A percentile compares a stretch with the other conserved stretches of the same genome.
phyloP scores from a whole-genome alignment of 2,797 vertebrate species.

The Pseudomugil tenellus region DNA sequence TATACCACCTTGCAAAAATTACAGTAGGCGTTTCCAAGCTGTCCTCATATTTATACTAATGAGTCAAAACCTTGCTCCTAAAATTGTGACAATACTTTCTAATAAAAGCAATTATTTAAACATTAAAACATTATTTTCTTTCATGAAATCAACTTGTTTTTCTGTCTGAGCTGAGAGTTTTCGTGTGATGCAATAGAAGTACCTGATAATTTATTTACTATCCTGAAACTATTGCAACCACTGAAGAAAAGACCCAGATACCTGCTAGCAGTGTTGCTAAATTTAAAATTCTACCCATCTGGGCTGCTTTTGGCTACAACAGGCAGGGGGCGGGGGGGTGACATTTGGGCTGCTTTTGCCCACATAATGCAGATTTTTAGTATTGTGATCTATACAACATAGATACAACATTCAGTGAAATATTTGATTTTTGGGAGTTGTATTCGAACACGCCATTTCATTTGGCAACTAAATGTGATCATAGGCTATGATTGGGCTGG shows the following conservation, averaged over 20 bases:
- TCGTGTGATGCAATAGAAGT: slow-evolving; percentile 4
- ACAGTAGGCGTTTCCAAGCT: not conserved
- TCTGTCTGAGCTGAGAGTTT: not conserved
- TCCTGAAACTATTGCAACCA: slow-evolving; percentile 7
- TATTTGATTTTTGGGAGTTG: too few relatives aligned
- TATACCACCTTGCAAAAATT: slow-evolving; percentile 13
- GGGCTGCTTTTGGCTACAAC: too few relatives aligned
- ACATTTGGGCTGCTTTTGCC: too few relatives aligned
- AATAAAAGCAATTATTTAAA: not conserved
- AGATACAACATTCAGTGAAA: too few relatives aligned
- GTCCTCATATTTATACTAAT: not conserved
- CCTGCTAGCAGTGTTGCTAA: not conserved
- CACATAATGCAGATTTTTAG: too few relatives aligned
- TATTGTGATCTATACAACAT: too few relatives aligned
- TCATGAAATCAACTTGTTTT: not conserved
- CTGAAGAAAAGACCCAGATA: slow-evolving; percentile 9
- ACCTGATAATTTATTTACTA: slow-evolving; percentile 23
- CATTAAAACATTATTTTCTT: not conserved
- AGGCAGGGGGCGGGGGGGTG: too few relatives aligned
- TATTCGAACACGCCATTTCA: too few relatives aligned
- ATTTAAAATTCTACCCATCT: too few relatives aligned
- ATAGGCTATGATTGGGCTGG: too few relatives aligned
- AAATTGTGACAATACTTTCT: not conserved
- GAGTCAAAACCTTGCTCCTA: not conserved
- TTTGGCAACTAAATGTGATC: too few relatives aligned